A percentile compares a stretch with the other conserved stretches of the same genome.
phyloP scores from a whole-genome alignment of 2,888 invertebrate genomes.

The Copidosoma aretas region DNA sequence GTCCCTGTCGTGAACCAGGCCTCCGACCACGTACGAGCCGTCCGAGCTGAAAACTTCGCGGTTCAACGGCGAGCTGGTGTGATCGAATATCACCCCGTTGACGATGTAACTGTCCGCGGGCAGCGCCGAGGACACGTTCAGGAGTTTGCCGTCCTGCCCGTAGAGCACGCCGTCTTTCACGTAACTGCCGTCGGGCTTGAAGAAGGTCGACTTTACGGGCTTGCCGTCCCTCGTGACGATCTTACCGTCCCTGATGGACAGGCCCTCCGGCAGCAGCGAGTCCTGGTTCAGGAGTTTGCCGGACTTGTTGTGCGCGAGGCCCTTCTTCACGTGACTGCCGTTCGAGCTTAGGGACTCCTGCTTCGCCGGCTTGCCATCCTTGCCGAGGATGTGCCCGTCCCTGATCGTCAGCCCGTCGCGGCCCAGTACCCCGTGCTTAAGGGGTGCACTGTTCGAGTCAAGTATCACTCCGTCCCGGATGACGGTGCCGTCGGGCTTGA shows the following conservation, averaged over 20 bases:
- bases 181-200: slow-evolving; percentile 58
- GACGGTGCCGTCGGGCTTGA: slow-evolving; percentile 53
- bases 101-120: slow-evolving; percentile 55
- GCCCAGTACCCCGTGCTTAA: slow-evolving; percentile 52
- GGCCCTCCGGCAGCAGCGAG: slow-evolving; percentile 56
- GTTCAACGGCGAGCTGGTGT: slow-evolving; percentile 50
- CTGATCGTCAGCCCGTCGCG: slow-evolving; percentile 52
- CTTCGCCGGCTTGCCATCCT: slow-evolving; percentile 55
- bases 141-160: slow-evolving; percentile 54
- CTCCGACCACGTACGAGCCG: slow-evolving; percentile 56
- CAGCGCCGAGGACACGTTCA: slow-evolving; percentile 52
- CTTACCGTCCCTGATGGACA: slow-evolving; percentile 55
- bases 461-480: slow-evolving; percentile 55
- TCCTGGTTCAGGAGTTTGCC: slow-evolving; percentile 57
- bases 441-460: slow-evolving; percentile 47
- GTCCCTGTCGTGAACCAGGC: slow-evolving; percentile 53
- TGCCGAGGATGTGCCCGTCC: slow-evolving; percentile 52
- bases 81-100: slow-evolving; percentile 56
- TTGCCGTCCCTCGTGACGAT: slow-evolving; percentile 56
- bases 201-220: slow-evolving; percentile 54
- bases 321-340: slow-evolving; percentile 54
- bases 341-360: slow-evolving; percentile 56
- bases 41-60: slow-evolving; percentile 57
- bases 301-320: slow-evolving; percentile 51
- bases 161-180: slow-evolving; percentile 56